phyloP scores from a whole-genome alignment of 1,140 invertebrate genomes.

The Sarcophaga peregrina region DNA sequence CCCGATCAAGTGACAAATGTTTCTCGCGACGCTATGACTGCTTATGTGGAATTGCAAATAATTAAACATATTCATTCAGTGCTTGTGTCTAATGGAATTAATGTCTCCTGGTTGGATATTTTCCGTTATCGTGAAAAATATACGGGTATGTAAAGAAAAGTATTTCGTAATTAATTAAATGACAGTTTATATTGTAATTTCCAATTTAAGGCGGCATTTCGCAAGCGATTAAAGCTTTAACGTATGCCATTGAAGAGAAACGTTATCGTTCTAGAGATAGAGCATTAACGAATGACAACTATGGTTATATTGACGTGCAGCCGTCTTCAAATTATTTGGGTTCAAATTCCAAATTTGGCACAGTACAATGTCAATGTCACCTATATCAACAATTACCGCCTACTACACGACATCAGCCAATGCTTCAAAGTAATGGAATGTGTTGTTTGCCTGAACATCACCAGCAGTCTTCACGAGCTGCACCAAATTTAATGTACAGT shows the following conservation, averaged over 20 bases:
- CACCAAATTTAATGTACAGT: conserved; percentile 21
- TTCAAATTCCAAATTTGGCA: not conserved
- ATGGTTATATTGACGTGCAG: conserved; percentile 31
- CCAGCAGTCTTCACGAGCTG: not conserved
- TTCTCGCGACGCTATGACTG: conserved; percentile 85
- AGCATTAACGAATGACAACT: conserved; percentile 21
- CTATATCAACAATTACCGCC: not conserved
- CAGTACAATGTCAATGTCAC: conserved; percentile 45
- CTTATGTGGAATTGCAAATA: conserved; percentile 88
- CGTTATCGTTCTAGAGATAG: conserved; percentile 46
- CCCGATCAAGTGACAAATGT: conserved; percentile 82
- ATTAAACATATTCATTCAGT: conserved; percentile 71
- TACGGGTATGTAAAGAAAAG: conserved; percentile 67
- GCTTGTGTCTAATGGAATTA: conserved; percentile 51
- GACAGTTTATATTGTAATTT: conserved; percentile 24
- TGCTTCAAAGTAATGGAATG: conserved; percentile 44
- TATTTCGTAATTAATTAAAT: too few species aligned
- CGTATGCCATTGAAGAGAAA: conserved; percentile 54
- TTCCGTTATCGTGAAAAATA: conserved; percentile 74
- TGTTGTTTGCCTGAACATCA: conserved; percentile 48
- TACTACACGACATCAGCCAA: conserved; percentile 35
- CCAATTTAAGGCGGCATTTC: conserved; percentile 48
- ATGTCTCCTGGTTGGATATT: conserved; percentile 75
- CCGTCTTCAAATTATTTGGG: not conserved
- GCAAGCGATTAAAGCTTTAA: conserved; percentile 57